Conservation (phyloP, 2,888 invertebrate species). For the Ophion costatus region DNA sequence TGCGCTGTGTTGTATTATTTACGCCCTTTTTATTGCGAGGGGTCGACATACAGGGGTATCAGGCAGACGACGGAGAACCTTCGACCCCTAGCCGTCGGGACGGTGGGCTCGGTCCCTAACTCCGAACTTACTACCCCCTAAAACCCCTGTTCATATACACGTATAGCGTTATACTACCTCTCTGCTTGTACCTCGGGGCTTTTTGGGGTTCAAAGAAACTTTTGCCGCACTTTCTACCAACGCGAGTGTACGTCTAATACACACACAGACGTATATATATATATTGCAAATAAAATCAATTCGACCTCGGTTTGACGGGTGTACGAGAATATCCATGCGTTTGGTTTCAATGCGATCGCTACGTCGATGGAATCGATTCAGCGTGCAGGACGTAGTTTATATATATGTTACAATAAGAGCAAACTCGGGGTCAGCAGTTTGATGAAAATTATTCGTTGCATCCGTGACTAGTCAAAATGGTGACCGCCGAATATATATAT, state of each 20-base stretch:
- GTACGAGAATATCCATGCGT: constrained; percentile 30
- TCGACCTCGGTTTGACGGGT: constrained; percentile 38
- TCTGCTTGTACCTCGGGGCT: constrained; percentile 56
- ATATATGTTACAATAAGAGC: constrained; percentile 54
- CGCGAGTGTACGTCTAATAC: background rate
- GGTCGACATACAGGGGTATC: constrained; percentile 15
- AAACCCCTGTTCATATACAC: background rate
- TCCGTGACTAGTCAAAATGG: constrained; percentile 33
- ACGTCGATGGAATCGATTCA: constrained; percentile 39
- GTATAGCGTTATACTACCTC: constrained; percentile 1
- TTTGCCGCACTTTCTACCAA: constrained; percentile 45
- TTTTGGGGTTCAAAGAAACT: constrained; percentile 66
- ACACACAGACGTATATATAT: background rate
- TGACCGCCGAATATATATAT: background rate
- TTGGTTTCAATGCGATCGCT: constrained; percentile 34
- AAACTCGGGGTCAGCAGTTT: constrained; percentile 28
- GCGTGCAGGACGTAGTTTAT: constrained; percentile 37
- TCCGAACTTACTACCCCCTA: constrained; percentile 40
- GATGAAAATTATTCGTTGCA: constrained; percentile 55
- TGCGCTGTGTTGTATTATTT: background rate
- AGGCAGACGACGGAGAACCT: constrained; percentile 54
- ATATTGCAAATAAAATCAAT: constrained; percentile 62
- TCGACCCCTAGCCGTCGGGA: constrained; percentile 60
- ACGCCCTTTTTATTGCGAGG: constrained; percentile 10
- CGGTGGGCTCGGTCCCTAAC: constrained; percentile 46